These are phyloP conservation scores for Urosaurus nigricauda DNA, from an alignment of 2,797 vertebrate genomes.

Conservation along the genomic window DNA sequence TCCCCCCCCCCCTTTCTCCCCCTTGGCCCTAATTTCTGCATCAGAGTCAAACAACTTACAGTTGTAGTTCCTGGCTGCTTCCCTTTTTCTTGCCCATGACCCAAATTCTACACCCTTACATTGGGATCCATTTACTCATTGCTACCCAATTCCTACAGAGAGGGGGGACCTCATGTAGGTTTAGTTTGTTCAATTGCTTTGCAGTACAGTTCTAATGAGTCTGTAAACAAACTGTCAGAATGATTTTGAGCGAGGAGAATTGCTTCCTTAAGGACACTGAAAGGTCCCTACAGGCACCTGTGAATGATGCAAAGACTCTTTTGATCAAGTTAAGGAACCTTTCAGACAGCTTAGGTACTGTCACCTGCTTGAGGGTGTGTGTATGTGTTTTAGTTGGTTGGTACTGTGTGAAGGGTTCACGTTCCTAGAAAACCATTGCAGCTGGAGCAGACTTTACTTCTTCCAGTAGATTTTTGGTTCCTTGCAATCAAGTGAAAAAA, in stretches of 20 bases:
- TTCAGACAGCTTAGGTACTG: neutral
- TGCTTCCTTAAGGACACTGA: conserved; percentile 5
- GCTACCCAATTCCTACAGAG: neutral
- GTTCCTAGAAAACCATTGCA: neutral
- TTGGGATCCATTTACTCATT: neutral
- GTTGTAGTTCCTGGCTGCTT: neutral
- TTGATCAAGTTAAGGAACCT: conserved; percentile 7
- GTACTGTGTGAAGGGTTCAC: neutral
- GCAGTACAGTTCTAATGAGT: neutral
- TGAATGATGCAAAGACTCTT: neutral
- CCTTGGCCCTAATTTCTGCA: neutral
- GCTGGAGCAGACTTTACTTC: neutral
- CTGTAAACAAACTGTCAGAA: conserved; percentile 25
- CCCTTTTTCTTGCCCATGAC: neutral
- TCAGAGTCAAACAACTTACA: neutral
- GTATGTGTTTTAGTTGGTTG: neutral
- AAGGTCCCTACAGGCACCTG: neutral
- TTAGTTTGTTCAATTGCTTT: conserved; percentile 6
- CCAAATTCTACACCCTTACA: neutral
- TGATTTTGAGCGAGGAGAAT: conserved; percentile 17
- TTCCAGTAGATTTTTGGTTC: neutral
- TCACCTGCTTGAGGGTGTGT: neutral
- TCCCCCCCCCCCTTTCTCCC: neutral
- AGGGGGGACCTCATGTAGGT: neutral
- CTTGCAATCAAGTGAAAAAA: neutral